Base-by-base conservation (phyloP, 2,888 invertebrate species). In the Sinelater perroti region DNA sequence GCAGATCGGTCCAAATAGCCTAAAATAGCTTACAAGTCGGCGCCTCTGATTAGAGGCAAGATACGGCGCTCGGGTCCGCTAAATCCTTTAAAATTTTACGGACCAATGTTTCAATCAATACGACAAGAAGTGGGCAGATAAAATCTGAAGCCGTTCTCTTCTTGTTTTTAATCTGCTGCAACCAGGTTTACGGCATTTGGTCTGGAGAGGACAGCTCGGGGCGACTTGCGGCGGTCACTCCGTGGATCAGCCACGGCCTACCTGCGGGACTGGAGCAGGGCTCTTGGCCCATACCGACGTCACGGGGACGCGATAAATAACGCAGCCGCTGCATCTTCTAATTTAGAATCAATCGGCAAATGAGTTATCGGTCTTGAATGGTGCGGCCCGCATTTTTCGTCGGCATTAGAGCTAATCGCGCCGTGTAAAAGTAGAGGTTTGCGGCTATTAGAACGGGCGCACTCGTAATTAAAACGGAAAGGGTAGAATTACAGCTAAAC, bases 31-130 rank as follows among this genome's bases (percentile, higher is more conserved):
- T n/a, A n/a, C n/a, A n/a, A n/a, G n/a, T n/a, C n/a, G n/a, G n/a
- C n/a, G n/a, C n/a, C n/a, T n/a, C n/a, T n/a, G n/a, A n/a, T n/a
- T n/a, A n/a, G n/a, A n/a, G n/a, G n/a, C n/a, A n/a, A n/a, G n/a
- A n/a, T n/a, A n/a, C n/a, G n/a, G n/a, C n/a, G n/a, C n/a, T n/a
- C n/a, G n/a, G n/a, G n/a, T 46, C 31, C n/a, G n/a, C 26, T 28
- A 42, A 45, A 46, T 16, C 26, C 28, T 35, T 44, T 40, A 30
- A 42, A 47, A 52, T 38, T 53, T 58, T 49, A 35, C 42, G 49
- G 50, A 33, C 58, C 60, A 62, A 57, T 64, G 60, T 62, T 62
- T 60, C 60, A 64, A 64, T 64, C 62, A 58, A 59, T 59, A 61
- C 36, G 56, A 61, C 61, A 47, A 28, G 44, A 44, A 56, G 58